These are phyloP conservation scores for Corydoras maculifer DNA, from an alignment of 2,113 vertebrate genomes.

Conservation along the genomic window DNA sequence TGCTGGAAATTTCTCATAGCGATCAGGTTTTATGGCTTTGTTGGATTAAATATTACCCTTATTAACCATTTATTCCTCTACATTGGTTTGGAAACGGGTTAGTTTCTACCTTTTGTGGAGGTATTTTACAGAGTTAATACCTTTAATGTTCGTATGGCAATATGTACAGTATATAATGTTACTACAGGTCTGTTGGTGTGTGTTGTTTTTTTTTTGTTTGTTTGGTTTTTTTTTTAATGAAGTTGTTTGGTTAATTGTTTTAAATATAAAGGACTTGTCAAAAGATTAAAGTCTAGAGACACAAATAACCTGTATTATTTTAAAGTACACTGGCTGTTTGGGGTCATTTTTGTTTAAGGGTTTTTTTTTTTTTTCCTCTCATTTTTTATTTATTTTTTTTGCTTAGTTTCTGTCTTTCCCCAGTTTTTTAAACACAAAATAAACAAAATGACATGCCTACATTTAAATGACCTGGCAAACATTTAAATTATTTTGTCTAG, in stretches of 20 bases:
- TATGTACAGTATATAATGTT: slow-evolving; percentile 57
- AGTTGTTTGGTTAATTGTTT: slow-evolving; percentile 41
- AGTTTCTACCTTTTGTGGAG: slow-evolving; percentile 37
- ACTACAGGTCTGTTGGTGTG: slow-evolving; percentile 36
- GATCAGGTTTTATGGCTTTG: slow-evolving; percentile 44
- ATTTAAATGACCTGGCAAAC: slow-evolving; percentile 5
- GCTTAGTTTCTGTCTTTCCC: not conserved
- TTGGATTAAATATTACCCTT: slow-evolving; percentile 36
- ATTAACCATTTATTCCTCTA: slow-evolving; percentile 42
- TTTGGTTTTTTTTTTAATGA: slow-evolving; percentile 33
- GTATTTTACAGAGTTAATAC: too few relatives aligned
- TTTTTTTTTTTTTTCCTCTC: slow-evolving; percentile 32
- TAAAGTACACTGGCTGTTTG: slow-evolving; percentile 41
- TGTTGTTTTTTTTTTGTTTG: slow-evolving; percentile 12
- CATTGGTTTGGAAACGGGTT: slow-evolving; percentile 41
- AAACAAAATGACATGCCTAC: slow-evolving; percentile 28
- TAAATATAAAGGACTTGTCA: slow-evolving; percentile 43
- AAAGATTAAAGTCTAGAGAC: slow-evolving; percentile 30
- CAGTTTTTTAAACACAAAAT: slow-evolving; percentile 29
- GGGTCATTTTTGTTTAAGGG: slow-evolving; percentile 43
- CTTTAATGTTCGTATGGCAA: slow-evolving; percentile 40
- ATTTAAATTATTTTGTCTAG: slow-evolving; percentile 5
- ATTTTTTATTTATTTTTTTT: not conserved
- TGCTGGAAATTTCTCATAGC: slow-evolving; percentile 29
- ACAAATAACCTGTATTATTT: slow-evolving; percentile 30